phyloP scores from a whole-genome alignment of 2,113 vertebrate genomes.

The Cyphomyrus discorhynchus region DNA sequence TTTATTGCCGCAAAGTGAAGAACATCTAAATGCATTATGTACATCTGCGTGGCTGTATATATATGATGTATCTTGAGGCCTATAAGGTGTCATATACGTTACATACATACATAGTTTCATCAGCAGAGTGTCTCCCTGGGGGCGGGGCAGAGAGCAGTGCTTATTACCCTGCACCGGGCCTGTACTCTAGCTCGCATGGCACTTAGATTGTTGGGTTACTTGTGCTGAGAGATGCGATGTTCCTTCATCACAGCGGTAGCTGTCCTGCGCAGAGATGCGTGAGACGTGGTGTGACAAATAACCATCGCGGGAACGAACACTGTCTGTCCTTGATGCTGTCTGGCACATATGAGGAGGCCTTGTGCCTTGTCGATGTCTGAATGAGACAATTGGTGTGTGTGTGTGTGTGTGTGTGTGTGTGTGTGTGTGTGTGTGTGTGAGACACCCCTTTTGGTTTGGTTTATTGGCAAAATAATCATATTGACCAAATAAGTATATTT shows the following conservation, averaged over 20 bases:
- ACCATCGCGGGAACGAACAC: not conserved
- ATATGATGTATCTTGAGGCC: not conserved
- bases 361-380: not conserved
- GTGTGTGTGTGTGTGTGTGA: too few relatives aligned
- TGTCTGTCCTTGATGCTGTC: not conserved
- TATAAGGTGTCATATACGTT: not conserved
- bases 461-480: not conserved
- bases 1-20: not conserved
- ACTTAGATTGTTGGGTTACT: not conserved
- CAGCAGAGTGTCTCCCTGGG: not conserved
- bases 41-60: not conserved
- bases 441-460: not conserved
- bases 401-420: not conserved
- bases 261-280: not conserved
- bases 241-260: conserved; percentile 3
- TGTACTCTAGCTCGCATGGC: not conserved
- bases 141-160: not conserved
- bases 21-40: not conserved
- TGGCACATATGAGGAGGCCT: not conserved
- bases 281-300: not conserved
- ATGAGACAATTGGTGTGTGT: not conserved
- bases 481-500: not conserved
- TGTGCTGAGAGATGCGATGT: not conserved
- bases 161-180: not conserved
- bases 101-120: not conserved